Evolutionary conservation across 2,888 invertebrate species (phyloP), one percentile per base, ranked within the genome.

Genomic region (Crepidodera aurea): DNA sequence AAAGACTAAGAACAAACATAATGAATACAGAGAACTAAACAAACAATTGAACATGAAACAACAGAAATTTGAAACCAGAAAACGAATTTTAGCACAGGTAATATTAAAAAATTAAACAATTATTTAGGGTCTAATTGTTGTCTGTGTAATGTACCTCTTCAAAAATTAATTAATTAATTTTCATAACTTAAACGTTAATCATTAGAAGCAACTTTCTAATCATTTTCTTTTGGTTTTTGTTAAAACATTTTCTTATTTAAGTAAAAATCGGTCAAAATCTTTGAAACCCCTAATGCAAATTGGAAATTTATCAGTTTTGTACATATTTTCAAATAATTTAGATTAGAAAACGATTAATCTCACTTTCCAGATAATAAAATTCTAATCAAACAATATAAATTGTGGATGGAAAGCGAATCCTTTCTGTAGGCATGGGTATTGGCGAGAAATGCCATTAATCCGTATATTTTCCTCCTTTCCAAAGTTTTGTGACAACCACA

Each of bases 401-500:
- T 46, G 32, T 18, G 8, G 16, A 44, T n/a, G 39, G 18, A 10
- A 32, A 37, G 15, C 15, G 15, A 37, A 8, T 12, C 16, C 27
- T 46, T 8, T 53, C 8, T 25, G 25, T 37, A 40, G 44, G 15
- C 48, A 37, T 18, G 44, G 44, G 15, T 37, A 37, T 18, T 2
- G 15, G 15, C 2, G 10, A n/a, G n/a, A 51, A 29, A 54, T n/a
- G 18, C 40, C 10, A 22, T 60, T 50, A 60, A 60, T 54, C 37
- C 15, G 6, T 10, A 15, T 15, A 34, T 53, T 39, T 53, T 22
- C 58, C 44, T 60, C 40, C 56, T 48, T 66, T 83, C 12, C 80
- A 91, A 91, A 87, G 88, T 71, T 78, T 90, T 60, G 85, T 90
- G 69, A 88, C 90, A 50, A 86, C 32, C 8, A 4, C 22, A 22